Percentiles rank a stretch among this genome's conserved stretches.
Evolutionary conservation across 2,797 vertebrate genomes (phyloP).

Genomic region (Chloroceryle amazona): DNA sequence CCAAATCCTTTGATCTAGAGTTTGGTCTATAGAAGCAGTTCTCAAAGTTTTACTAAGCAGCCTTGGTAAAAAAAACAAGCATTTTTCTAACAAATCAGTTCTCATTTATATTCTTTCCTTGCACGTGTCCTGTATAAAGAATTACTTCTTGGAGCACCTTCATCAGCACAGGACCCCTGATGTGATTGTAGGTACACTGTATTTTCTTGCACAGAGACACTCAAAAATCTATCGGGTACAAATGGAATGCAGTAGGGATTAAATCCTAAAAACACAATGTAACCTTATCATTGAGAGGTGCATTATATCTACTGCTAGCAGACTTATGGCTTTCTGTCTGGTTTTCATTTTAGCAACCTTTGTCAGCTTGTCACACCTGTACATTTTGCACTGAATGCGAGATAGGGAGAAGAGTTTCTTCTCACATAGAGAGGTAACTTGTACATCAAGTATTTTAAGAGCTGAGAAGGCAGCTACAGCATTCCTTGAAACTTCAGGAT

Average conservation of each 20-base stretch:
- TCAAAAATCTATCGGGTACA: neutral
- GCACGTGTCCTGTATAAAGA: no score
- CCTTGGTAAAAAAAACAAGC: no score
- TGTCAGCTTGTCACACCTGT: neutral
- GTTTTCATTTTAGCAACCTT: neutral
- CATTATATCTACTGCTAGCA: neutral
- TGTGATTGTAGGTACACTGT: no score
- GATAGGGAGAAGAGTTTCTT: neutral
- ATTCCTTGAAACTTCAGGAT: neutral
- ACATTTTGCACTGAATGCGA: neutral
- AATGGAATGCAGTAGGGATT: neutral
- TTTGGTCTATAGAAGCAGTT: no score
- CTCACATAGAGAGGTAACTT: neutral
- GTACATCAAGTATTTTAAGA: neutral
- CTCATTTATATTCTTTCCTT: no score
- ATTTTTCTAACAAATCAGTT: no score
- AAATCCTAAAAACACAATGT: neutral
- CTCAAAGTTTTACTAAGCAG: no score
- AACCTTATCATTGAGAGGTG: neutral
- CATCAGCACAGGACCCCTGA: no score
- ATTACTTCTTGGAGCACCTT: no score
- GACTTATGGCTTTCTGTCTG: neutral
- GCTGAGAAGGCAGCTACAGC: slow-evolving; percentile 14
- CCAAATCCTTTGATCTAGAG: no score
- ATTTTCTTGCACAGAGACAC: no score